A percentile compares a stretch with the other conserved stretches of the same genome.
These are phyloP conservation scores for Riptortus pedestris DNA, from an alignment of 1,140 invertebrate genomes.

Conservation along the genomic window DNA sequence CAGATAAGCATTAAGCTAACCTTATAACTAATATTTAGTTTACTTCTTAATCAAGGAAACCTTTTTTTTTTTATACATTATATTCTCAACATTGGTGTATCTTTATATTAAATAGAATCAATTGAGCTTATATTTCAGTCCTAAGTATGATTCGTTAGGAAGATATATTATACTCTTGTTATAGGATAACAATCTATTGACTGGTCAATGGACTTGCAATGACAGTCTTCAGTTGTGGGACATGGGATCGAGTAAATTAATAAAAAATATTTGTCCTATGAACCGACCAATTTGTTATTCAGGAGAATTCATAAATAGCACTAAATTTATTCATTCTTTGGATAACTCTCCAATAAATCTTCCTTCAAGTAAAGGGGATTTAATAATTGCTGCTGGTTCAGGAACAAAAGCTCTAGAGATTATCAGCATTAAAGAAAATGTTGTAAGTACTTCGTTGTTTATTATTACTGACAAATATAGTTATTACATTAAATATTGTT, in stretches of 20 bases:
- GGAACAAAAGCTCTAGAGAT: conserved; percentile 1
- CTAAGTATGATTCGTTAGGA: no score
- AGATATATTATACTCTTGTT: no score
- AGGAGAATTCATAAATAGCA: conserved; percentile 1
- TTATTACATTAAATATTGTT: no score
- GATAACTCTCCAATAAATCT: not conserved
- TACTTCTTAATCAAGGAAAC: no score
- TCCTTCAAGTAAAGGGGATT: not conserved
- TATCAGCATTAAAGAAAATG: conserved; percentile 9
- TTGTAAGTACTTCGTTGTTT: no score
- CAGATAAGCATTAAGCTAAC: no score
- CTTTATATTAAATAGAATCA: no score
- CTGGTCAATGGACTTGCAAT: conserved; percentile 21
- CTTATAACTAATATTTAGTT: no score
- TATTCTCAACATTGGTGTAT: no score
- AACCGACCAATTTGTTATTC: not conserved
- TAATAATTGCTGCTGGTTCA: not conserved
- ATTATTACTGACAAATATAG: no score
- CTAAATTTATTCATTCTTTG: not conserved
- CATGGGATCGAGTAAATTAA: not conserved
- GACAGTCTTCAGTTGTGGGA: conserved; percentile 23
- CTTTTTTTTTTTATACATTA: no score
- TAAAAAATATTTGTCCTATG: not conserved
- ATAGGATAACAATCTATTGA: conserved; percentile 21
- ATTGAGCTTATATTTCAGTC: no score